These are phyloP conservation scores for Baronia brevicornis DNA, from an alignment of 2,888 invertebrate species.

Conservation along the genomic window DNA sequence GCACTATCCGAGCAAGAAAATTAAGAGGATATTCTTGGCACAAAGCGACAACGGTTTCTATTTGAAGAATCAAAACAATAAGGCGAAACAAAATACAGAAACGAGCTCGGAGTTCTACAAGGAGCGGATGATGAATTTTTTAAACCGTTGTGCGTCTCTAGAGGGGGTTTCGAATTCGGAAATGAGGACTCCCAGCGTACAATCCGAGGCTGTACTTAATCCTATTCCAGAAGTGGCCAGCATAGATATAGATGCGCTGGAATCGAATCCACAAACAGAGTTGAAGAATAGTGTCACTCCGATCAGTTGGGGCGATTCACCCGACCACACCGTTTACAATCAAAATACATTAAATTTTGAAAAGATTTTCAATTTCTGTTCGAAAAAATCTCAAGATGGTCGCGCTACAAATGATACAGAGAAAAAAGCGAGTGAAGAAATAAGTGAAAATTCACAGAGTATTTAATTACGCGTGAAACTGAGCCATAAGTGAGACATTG, in stretches of 20 bases:
- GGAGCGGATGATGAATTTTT: conserved; percentile 62
- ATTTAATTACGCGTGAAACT: conserved; percentile 23
- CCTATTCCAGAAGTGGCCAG: conserved; percentile 42
- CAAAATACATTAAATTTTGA: conserved; percentile 66
- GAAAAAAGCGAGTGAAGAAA: conserved; percentile 17
- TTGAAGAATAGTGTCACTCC: conserved; percentile 35
- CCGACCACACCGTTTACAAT: conserved; percentile 60
- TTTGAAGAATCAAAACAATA: conserved; percentile 62
- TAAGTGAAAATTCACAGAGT: conserved; percentile 23
- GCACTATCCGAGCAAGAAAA: conserved; percentile 70
- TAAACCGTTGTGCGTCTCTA: conserved; percentile 54
- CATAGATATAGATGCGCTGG: conserved; percentile 28
- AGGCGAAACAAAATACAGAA: conserved; percentile 56
- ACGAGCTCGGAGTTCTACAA: conserved; percentile 64
- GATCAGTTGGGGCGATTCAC: conserved; percentile 60
- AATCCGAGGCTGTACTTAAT: conserved; percentile 48
- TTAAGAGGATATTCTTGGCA: conserved; percentile 67
- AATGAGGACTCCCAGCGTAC: conserved; percentile 41
- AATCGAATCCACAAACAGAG: conserved; percentile 14
- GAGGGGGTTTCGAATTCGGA: conserved; percentile 55
- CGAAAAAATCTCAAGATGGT: conserved; percentile 27
- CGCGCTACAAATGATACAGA: conserved; percentile 12
- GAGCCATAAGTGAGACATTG: conserved; percentile 17
- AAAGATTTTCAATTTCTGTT: conserved; percentile 50
- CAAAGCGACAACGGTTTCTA: conserved; percentile 61